phyloP scores from a whole-genome alignment of 2,888 invertebrate species.

The Meganola albula region DNA sequence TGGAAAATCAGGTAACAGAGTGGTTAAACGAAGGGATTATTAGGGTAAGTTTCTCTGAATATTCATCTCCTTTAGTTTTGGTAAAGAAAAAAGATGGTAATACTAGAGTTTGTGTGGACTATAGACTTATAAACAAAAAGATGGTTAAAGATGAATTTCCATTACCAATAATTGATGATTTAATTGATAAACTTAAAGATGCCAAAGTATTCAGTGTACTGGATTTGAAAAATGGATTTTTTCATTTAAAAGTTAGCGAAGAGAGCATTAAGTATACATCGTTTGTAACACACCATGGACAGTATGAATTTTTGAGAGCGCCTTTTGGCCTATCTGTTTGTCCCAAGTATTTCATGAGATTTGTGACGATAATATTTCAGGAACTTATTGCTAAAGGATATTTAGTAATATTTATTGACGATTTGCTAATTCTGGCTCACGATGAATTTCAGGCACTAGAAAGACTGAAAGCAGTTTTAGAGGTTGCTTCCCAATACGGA shows the following conservation, averaged over 20 bases:
- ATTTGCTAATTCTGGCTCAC: constrained; percentile 12
- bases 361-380: constrained; percentile 32
- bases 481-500: constrained; percentile 12
- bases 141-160: constrained; percentile 29
- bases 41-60: constrained; percentile 5
- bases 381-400: constrained; percentile 18
- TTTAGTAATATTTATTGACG: constrained; percentile 19
- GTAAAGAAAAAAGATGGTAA: constrained; percentile 12
- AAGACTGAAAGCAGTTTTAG: constrained; percentile 11
- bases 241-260: constrained; percentile 33
- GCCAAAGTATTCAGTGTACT: constrained; percentile 21
- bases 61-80: constrained; percentile 5
- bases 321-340: constrained; percentile 49
- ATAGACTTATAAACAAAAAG: constrained; percentile 10
- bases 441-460: constrained; percentile 10
- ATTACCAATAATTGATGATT: constrained; percentile 41
- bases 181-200: constrained; percentile 41
- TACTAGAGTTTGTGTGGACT: constrained; percentile 41
- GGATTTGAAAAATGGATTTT: constrained; percentile 43
- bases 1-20: too few relatives aligned
- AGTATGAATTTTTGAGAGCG: constrained; percentile 44
- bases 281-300: constrained; percentile 42
- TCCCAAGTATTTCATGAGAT: constrained; percentile 39
- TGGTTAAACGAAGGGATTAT: too few relatives aligned
- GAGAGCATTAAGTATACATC: constrained; percentile 36